Base-by-base conservation (phyloP, 2,797 vertebrate genomes). In the Mareca strepera region DNA sequence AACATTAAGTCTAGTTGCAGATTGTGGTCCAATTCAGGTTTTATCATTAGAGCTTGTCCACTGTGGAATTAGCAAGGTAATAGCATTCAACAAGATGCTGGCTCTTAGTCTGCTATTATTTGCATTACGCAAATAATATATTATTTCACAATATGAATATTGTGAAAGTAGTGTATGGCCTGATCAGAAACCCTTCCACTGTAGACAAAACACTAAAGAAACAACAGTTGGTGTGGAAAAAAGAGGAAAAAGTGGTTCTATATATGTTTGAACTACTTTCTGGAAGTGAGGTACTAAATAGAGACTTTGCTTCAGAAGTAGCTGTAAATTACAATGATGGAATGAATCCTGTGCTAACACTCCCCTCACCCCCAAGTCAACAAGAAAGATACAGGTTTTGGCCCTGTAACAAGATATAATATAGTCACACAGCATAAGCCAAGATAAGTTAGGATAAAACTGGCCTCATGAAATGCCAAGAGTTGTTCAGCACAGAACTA, bases 361-460 rank as follows among this genome's bases (percentile, higher is more conserved):
- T 41, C 23, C 23, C 29, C 6, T 29, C 31, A 43, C 39, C 33
- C 5, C 1, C 12, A 26, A 22, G 0, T n/a, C 59, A 48, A 50
- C 35, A 18, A 37, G 29, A 53, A 50, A 84, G 48, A 23, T 4
- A 8, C 1, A 7, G 35, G 29, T 25, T 72, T 44, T 72, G 62
- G 35, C 23, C 70, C 35, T 12, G 1, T n/a, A 64, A 37, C 44
- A 43, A 44, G 23, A 66, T 11, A 31, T 21, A 55, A 63, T 5
- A 43, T 7, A 56, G 11, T n/a, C 44, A 46, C 22, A 12, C 11
- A 39, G 33, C 11, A 1, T 33, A 58, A 80, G 33, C 12, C 48
- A 88, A 55, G 21, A 23, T 86, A 83, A 63, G 9, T 15, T 13
- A 73, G 17, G 8, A 58, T 48, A 23, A 77, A 50, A 12, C 20